A percentile compares a stretch with the other conserved stretches of the same genome.
These are phyloP conservation scores for Tiliacea aurago DNA, from an alignment of 2,888 invertebrate genomes.

Conservation along the genomic window DNA sequence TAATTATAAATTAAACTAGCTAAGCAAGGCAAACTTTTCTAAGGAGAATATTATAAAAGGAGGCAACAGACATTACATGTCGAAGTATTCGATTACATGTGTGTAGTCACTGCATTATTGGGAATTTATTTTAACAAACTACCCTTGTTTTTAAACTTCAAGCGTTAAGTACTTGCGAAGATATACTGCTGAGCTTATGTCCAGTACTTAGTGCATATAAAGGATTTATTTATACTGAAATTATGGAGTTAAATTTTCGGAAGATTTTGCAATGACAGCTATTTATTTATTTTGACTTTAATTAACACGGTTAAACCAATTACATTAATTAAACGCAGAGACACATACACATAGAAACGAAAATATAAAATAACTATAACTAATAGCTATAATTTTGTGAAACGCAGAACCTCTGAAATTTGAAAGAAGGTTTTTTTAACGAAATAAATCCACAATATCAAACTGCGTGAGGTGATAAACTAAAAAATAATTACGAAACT, in stretches of 20 bases:
- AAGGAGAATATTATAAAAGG: slow-evolving; percentile 35
- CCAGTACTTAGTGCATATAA: neutral
- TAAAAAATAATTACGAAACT: neutral
- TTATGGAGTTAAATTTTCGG: neutral
- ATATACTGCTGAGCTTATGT: neutral
- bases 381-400: neutral
- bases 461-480: neutral
- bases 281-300: too few relatives aligned
- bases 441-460: neutral
- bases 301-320: too few relatives aligned
- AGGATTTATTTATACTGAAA: neutral
- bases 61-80: slow-evolving; percentile 21
- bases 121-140: slow-evolving; percentile 30
- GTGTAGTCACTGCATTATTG: slow-evolving; percentile 16
- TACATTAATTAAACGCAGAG: too few relatives aligned
- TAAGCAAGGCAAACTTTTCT: neutral
- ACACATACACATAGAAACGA: too few relatives aligned
- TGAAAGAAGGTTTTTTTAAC: neutral
- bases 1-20: neutral
- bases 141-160: slow-evolving; percentile 22
- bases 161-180: slow-evolving; percentile 11
- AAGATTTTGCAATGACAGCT: neutral
- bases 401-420: too few relatives aligned
- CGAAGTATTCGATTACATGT: slow-evolving; percentile 32
- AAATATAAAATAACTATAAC: too few relatives aligned